Evolutionary conservation across 2,888 invertebrate genomes (phyloP).

Genomic region (Mesorhabditis spiculigera): DNA sequence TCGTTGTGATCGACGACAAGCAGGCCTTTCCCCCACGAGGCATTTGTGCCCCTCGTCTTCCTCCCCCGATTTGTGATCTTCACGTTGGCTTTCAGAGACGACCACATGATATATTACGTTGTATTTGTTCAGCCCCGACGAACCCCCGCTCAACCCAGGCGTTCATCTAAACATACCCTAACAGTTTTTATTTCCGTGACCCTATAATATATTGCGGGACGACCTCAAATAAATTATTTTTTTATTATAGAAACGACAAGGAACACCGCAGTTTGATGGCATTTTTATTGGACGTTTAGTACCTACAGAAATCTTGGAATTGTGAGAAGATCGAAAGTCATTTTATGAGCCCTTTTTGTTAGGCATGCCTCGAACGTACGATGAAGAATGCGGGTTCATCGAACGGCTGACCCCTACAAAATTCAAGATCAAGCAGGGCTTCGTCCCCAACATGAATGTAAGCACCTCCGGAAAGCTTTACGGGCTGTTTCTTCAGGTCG

Average conservation of each 20-base stretch:
- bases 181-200: too few relatives aligned
- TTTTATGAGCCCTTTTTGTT: neutral
- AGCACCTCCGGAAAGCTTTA: slow-evolving; percentile 20
- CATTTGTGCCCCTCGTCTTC: too few relatives aligned
- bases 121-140: too few relatives aligned
- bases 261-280: neutral
- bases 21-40: too few relatives aligned
- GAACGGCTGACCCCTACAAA: slow-evolving; percentile 80
- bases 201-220: too few relatives aligned
- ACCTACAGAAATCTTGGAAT: neutral
- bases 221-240: too few relatives aligned
- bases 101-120: too few relatives aligned
- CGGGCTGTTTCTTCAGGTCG: slow-evolving; percentile 69
- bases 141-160: too few relatives aligned
- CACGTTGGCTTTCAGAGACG: too few relatives aligned
- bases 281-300: neutral
- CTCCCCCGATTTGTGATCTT: too few relatives aligned
- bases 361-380: slow-evolving; percentile 67
- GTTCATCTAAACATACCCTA: too few relatives aligned
- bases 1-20: too few relatives aligned
- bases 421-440: slow-evolving; percentile 95
- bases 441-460: slow-evolving; percentile 96
- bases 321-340: neutral
- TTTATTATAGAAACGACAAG: neutral
- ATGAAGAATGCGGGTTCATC: slow-evolving; percentile 86